Conservation (phyloP, 2,888 invertebrate species). For the Eupeodes luniger region DNA sequence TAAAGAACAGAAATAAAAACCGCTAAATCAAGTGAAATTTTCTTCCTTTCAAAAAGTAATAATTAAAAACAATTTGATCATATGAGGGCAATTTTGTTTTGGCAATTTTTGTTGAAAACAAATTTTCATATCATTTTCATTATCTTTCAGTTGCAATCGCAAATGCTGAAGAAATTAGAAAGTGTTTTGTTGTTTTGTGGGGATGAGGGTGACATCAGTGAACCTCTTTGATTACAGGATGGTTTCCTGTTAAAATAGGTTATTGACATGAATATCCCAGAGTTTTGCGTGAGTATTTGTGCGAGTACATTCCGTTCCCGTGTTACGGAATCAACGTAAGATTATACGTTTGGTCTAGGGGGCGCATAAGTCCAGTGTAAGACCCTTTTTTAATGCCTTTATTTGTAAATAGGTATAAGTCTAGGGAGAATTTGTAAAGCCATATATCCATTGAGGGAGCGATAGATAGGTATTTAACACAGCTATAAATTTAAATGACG, state of each 20-base stretch:
- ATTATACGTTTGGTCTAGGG: constrained; percentile 51
- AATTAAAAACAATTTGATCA: constrained; percentile 23
- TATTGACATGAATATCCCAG: constrained; percentile 62
- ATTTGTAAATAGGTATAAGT: not conserved
- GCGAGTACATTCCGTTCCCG: constrained; percentile 37
- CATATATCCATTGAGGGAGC: constrained; percentile 6
- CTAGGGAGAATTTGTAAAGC: constrained; percentile 42
- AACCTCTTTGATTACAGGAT: constrained; percentile 30
- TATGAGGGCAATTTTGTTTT: constrained; percentile 39
- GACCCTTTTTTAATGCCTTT: constrained; percentile 25
- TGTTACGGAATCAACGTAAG: constrained; percentile 41
- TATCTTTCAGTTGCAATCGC: constrained; percentile 39
- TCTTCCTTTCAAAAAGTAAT: constrained; percentile 28
- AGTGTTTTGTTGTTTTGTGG: constrained; percentile 29
- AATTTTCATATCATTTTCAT: constrained; percentile 15
- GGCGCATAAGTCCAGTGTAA: constrained; percentile 27
- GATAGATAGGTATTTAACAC: constrained; percentile 48
- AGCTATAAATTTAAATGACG: constrained; percentile 71
- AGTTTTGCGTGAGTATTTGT: constrained; percentile 18
- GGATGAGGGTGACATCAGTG: constrained; percentile 22
- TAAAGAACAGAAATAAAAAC: constrained; percentile 28
- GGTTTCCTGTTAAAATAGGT: constrained; percentile 69
- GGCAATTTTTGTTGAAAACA: not conserved
- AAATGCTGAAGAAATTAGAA: constrained; percentile 54
- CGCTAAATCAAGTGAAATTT: constrained; percentile 17